Evolutionary conservation across 2,888 invertebrate species (phyloP).

Genomic region (Eumerus sabulonum): DNA sequence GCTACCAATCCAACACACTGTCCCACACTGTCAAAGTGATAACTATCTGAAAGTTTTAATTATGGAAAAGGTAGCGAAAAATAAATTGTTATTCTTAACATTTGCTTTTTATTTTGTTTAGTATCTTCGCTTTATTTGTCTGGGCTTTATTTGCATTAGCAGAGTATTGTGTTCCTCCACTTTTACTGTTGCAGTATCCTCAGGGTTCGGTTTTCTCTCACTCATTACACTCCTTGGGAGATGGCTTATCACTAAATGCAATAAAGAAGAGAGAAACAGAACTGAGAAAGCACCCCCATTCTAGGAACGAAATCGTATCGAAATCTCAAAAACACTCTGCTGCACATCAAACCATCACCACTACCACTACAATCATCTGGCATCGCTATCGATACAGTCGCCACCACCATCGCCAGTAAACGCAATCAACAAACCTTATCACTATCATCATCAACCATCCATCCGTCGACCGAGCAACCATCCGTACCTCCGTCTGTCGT

Average conservation of each 20-base stretch:
- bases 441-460: slow-evolving; percentile 60
- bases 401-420: slow-evolving; percentile 20
- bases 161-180: slow-evolving; percentile 38
- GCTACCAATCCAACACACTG: slow-evolving; percentile 58
- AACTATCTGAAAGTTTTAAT: slow-evolving; percentile 65
- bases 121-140: background rate
- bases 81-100: background rate
- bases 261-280: slow-evolving; percentile 49
- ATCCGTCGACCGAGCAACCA: slow-evolving; percentile 47
- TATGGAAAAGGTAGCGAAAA: slow-evolving; percentile 61
- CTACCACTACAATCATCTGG: background rate
- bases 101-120: background rate
- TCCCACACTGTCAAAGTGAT: slow-evolving; percentile 65
- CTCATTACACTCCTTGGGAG: slow-evolving; percentile 21
- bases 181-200: slow-evolving; percentile 1
- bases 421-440: slow-evolving; percentile 59
- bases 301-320: slow-evolving; percentile 53
- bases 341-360: slow-evolving; percentile 11
- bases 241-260: slow-evolving; percentile 63
- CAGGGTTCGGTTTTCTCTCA: slow-evolving; percentile 16
- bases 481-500: slow-evolving; percentile 17
- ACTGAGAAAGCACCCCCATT: slow-evolving; percentile 63
- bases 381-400: background rate
- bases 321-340: slow-evolving; percentile 42
- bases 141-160: slow-evolving; percentile 25